These are phyloP conservation scores for Laticauda laticaudata DNA, from an alignment of 2,113 vertebrate genomes.

Conservation along the genomic window DNA sequence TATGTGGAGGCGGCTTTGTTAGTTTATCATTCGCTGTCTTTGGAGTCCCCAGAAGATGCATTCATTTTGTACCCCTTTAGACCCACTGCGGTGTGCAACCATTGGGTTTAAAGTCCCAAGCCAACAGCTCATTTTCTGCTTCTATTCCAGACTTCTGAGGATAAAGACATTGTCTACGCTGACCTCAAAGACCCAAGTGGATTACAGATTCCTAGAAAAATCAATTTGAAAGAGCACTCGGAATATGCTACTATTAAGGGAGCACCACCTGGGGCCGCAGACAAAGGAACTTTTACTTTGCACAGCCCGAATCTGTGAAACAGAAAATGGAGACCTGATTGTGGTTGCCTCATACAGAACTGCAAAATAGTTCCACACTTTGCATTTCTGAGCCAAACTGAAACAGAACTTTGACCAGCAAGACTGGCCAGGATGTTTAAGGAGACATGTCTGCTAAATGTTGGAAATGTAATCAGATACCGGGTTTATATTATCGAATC, in stretches of 20 bases:
- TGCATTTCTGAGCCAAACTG: background rate
- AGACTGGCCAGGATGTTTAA: too few species aligned
- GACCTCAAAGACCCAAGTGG: slow-evolving; percentile 19
- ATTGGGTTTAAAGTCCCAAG: background rate
- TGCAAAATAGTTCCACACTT: background rate
- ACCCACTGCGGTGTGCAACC: background rate
- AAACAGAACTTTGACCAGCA: too few species aligned
- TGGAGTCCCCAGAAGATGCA: background rate
- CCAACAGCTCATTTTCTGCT: background rate
- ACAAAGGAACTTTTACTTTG: background rate
- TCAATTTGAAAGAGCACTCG: accelerated
- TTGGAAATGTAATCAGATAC: too few species aligned
- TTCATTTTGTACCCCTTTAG: background rate
- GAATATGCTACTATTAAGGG: slow-evolving; percentile 44
- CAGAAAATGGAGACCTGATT: background rate
- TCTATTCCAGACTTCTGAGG: slow-evolving; percentile 17
- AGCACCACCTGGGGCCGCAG: background rate
- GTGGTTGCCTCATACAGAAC: background rate
- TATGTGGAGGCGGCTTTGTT: background rate
- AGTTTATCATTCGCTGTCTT: background rate
- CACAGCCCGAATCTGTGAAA: background rate
- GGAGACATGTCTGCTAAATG: too few species aligned
- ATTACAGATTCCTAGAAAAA: accelerated
- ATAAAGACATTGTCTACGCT: slow-evolving; percentile 33
- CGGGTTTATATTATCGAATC: too few species aligned